These are phyloP conservation scores for Progne subis DNA, from an alignment of 2,113 vertebrate species.

Conservation along the genomic window DNA sequence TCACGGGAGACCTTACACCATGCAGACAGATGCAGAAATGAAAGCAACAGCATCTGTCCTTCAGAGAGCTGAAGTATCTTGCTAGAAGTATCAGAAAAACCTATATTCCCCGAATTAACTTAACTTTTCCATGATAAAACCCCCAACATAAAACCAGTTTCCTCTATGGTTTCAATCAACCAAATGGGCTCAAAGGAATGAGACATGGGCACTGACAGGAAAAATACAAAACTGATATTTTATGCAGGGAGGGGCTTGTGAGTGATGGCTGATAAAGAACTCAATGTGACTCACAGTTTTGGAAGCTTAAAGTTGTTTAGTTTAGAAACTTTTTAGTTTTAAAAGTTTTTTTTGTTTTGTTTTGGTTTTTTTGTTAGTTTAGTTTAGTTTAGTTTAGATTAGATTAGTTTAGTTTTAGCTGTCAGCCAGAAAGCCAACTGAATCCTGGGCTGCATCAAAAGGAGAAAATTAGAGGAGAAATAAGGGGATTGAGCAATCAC, in stretches of 20 bases:
- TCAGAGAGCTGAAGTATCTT: background rate
- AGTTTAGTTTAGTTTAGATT: background rate
- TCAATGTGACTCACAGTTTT: background rate
- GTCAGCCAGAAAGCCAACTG: background rate
- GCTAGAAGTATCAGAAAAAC: background rate
- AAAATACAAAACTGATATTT: background rate
- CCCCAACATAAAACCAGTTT: background rate
- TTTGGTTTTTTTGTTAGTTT: too few relatives aligned
- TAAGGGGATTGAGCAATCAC: background rate
- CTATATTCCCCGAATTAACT: background rate
- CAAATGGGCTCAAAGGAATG: background rate
- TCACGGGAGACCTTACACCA: background rate
- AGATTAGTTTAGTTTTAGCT: background rate
- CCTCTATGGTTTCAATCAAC: background rate
- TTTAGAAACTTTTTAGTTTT: background rate
- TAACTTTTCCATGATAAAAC: background rate
- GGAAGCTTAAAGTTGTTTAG: background rate
- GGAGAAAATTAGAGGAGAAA: background rate
- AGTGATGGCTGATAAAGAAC: background rate
- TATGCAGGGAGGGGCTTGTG: background rate
- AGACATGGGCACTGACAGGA: background rate
- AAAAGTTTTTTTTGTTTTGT: background rate
- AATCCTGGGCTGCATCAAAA: background rate
- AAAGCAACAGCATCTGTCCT: background rate
- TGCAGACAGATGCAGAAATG: background rate